phyloP scores from a whole-genome alignment of 2,888 invertebrate genomes.

The Lycocerus yunnanus region DNA sequence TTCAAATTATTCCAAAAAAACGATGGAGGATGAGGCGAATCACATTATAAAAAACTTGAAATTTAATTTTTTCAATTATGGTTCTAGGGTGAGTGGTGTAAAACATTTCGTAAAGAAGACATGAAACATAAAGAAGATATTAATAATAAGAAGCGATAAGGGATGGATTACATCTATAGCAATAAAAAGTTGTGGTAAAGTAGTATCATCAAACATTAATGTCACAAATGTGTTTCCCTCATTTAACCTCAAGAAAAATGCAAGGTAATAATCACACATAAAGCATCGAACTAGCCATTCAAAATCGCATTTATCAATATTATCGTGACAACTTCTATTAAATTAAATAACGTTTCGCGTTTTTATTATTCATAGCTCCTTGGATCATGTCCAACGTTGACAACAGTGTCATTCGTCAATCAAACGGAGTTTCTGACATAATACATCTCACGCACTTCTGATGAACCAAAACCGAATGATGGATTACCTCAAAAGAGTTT shows the following conservation, averaged over 20 bases:
- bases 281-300: constrained; percentile 38
- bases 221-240: constrained; percentile 8
- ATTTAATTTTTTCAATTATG: background rate
- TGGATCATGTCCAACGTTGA: constrained; percentile 40
- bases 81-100: background rate
- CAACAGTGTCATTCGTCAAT: constrained; percentile 46
- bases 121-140: background rate
- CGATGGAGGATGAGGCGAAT: no score
- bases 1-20: no score
- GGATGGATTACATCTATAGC: background rate
- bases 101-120: background rate
- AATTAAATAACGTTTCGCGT: constrained; percentile 46
- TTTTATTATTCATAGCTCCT: constrained; percentile 40
- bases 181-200: background rate
- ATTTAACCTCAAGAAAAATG: constrained; percentile 9
- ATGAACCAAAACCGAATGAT: constrained; percentile 41
- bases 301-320: constrained; percentile 51
- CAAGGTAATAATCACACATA: constrained; percentile 32
- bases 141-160: background rate
- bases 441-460: constrained; percentile 36
- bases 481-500: constrained; percentile 44
- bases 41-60: no score
- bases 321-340: constrained; percentile 50
- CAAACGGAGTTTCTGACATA: constrained; percentile 40
- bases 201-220: constrained; percentile 7